These are phyloP conservation scores for Epiblema foenella DNA, from an alignment of 2,888 invertebrate species.

Conservation along the genomic window DNA sequence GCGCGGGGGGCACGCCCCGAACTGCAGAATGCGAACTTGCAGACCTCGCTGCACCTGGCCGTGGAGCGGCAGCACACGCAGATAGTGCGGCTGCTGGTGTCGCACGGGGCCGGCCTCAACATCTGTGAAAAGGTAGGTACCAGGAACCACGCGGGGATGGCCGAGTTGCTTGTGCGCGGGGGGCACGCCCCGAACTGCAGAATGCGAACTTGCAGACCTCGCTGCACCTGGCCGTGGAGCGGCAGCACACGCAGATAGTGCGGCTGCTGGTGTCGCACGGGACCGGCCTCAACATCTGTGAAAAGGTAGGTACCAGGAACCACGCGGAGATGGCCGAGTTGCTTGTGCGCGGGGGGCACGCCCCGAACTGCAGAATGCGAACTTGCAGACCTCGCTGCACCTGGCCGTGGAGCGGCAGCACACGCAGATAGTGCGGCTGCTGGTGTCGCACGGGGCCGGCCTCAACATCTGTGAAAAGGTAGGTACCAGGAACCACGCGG, in stretches of 20 bases:
- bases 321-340: too few species aligned
- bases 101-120: constrained; percentile 96
- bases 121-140: constrained; percentile 95
- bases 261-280: constrained; percentile 96
- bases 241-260: constrained; percentile 99
- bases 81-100: constrained; percentile 96
- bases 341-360: too few species aligned
- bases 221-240: constrained; percentile 96
- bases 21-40: constrained; percentile 75
- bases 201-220: constrained; percentile 95
- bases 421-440: constrained; percentile 81
- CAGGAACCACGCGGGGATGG: too few species aligned
- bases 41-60: constrained; percentile 96
- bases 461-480: constrained; percentile 98
- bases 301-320: constrained; percentile 88
- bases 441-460: constrained; percentile 97
- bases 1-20: too few species aligned
- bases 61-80: constrained; percentile 98
- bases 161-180: too few species aligned
- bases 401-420: constrained; percentile 96
- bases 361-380: too few species aligned
- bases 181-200: too few species aligned
- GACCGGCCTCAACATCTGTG: constrained; percentile 97
- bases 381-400: constrained; percentile 95
- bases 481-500: constrained; percentile 77